phyloP scores from a whole-genome alignment of 2,113 vertebrate genomes.

The Hydrolagus affinis region DNA sequence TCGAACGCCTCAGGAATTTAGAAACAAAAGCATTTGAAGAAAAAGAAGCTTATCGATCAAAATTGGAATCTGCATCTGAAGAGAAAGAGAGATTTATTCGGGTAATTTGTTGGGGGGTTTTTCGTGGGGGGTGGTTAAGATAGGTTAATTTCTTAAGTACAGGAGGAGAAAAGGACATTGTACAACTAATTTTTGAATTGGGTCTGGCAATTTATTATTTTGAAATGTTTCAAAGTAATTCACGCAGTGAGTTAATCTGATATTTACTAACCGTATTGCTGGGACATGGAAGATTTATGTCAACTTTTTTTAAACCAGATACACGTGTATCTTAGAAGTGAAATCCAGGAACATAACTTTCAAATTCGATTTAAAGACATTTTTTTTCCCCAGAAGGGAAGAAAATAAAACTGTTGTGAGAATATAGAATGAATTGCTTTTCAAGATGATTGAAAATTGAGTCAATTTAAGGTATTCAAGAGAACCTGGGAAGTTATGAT shows the following conservation, averaged over 20 bases:
- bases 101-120: conserved; percentile 41
- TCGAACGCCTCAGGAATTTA: conserved; percentile 51
- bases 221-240: background rate
- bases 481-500: too few relatives aligned
- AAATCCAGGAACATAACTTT: too few relatives aligned
- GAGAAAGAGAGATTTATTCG: conserved; percentile 53
- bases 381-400: too few relatives aligned
- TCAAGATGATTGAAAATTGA: too few relatives aligned
- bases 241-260: background rate
- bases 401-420: too few relatives aligned
- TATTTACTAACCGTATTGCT: too few relatives aligned
- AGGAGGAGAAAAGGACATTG: background rate
- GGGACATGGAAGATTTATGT: too few relatives aligned
- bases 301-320: too few relatives aligned
- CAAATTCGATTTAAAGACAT: too few relatives aligned
- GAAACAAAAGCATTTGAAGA: conserved; percentile 61
- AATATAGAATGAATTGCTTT: too few relatives aligned
- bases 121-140: background rate
- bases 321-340: too few relatives aligned
- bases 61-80: conserved; percentile 56
- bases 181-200: background rate
- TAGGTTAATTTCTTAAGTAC: background rate
- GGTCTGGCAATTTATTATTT: background rate
- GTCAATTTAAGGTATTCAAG: too few relatives aligned
- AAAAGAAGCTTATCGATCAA: conserved; percentile 61